Base-by-base conservation (phyloP, 2,797 vertebrate genomes). In the Argya squamiceps region DNA sequence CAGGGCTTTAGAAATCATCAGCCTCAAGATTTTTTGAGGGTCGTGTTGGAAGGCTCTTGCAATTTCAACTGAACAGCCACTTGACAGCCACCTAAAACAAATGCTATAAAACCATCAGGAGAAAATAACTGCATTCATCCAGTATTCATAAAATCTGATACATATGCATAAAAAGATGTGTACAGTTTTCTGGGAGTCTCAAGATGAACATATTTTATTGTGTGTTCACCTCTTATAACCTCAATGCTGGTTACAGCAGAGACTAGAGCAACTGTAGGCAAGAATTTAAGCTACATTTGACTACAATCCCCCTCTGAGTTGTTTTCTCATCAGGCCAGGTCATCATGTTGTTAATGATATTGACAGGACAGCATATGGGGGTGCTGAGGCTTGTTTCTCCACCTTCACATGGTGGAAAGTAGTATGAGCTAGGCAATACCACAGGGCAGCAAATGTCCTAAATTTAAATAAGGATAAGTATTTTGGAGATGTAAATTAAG, bases 1-100 rank as follows among this genome's bases (percentile, higher is more conserved):
- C 43, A 77, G 32, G 46, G 65, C 64, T 88, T 93, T 63, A 52
- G 37, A 46, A 68, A 93, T 84, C 73, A 88, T 92, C 63, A 37
- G 29, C 84, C 44, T 79, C 34, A 13, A 80, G 76, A 86, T 53
- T 84, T 84, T 88, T 7, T 10, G 26, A 29, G n/a, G 52, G 49
- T 88, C 4, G 2, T 74, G 49, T 77, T 84, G 69, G 68, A 94
- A 97, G 53, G 44, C 36, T 89, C 9, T 44, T 44, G 60, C 70
- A 80, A 68, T 96, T 84, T 93, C 91, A 91, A 7, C 50, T 91
- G 49, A 90, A 63, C 49, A 89, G 78, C 88, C 78, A 70, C 56
- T 92, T 96, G 74, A 78, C 81, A 95, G 63, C 56, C 84, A 80
- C 79, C 94, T 93, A 82, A 93, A 96, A 80, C 77, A 88, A 95